These are phyloP conservation scores for Morpho achilles DNA, from an alignment of 2,888 invertebrate species.

Conservation along the genomic window DNA sequence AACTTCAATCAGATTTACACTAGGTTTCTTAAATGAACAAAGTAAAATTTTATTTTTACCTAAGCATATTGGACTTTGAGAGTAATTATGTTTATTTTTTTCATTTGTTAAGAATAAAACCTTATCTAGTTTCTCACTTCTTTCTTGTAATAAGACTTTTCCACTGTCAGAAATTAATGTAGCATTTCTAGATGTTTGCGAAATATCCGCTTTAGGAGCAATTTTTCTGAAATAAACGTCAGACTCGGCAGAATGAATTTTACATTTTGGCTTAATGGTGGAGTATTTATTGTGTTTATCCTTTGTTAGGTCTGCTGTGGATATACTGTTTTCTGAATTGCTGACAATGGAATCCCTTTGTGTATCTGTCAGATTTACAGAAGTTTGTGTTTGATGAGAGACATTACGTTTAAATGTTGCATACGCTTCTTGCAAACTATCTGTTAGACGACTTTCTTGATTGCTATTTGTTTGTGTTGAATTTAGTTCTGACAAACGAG, in stretches of 20 bases:
- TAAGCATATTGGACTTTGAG: conserved; percentile 46
- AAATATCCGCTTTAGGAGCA: neutral
- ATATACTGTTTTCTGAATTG: too few species aligned
- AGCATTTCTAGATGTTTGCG: too few species aligned
- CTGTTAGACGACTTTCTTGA: neutral
- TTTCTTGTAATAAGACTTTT: conserved; percentile 1
- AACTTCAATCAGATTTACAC: neutral
- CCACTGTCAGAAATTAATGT: neutral
- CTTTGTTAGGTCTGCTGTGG: too few species aligned
- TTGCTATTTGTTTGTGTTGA: neutral
- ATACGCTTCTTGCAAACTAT: neutral
- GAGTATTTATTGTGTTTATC: too few species aligned
- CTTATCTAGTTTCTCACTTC: conserved; percentile 1
- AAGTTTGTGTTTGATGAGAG: conserved; percentile 7
- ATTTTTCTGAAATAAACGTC: neutral
- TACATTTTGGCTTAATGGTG: too few species aligned
- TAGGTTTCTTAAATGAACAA: conserved; percentile 44
- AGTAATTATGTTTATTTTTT: neutral
- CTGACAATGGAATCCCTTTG: too few species aligned
- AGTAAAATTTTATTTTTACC: conserved; percentile 60
- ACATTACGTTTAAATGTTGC: neutral
- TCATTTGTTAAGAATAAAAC: conserved; percentile 11
- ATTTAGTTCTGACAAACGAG: conserved; percentile 1
- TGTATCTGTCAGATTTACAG: conserved; percentile 1
- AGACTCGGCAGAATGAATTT: too few species aligned